Evolutionary conservation across 2,113 vertebrate genomes (phyloP), one percentile per base, ranked within the genome.

Genomic region (Silurus asotus): DNA sequence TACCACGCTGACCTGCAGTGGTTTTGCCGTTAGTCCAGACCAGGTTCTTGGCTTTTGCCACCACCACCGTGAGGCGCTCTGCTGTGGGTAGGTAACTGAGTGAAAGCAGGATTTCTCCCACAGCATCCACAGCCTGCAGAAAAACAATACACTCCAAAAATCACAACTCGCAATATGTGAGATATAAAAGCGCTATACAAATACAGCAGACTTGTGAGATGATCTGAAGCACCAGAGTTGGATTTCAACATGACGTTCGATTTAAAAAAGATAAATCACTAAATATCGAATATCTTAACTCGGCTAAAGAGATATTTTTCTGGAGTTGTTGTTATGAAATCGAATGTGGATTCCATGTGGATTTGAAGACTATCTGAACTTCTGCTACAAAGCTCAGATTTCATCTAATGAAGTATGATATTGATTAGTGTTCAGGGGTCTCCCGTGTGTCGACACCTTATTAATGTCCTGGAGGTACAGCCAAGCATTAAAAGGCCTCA

Each of bases 41-140:
- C 0, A 99, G 96, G 90, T 97, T 99, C 94, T 96, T 99, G 88
- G 96, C 97, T 93, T 99, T 99, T 81, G 99, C 98, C 84, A 99
- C 97, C 0, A 99, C 98, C 89, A 99, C 97, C 0, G 98, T 99
- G 91, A 99, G 96, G 59, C 98, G 95, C 93, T 99, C 98, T 0
- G 98, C 98, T 0, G 98, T 99, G 1, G 98, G 98, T 87, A 99
- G 92, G 93, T 99, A 99, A 86, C 98, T 99, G 69, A 99, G 96
- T 28, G 97, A 99, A 23, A 99, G 91, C 87, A 99, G 93, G 91
- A 99, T 97, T 93, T 99, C 98, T 0, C 98, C 98, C 0, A 97
- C 97, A 0, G 96, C 96, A 6, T 99, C 97, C 0, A 95, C 95
- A 0, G 95, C 95, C 98, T 99, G 92, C 0, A 4, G 9, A 76